Evolutionary conservation across 2,888 invertebrate species (phyloP).

Genomic region (Lapara coniferarum): DNA sequence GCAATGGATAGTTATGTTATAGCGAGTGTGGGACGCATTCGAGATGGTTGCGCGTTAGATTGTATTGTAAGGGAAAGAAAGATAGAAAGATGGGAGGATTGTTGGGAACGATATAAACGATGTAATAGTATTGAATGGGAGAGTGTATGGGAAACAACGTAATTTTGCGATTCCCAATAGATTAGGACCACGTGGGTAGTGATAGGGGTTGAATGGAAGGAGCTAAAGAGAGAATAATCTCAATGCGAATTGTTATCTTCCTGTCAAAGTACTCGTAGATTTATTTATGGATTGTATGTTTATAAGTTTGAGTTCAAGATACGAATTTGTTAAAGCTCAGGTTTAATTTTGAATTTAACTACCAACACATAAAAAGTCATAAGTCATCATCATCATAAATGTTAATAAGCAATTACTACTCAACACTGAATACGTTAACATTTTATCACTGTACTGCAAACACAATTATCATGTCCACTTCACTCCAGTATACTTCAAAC

Average conservation of each 20-base stretch:
- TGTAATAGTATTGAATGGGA: not conserved
- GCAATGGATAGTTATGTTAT: slow-evolving; percentile 70
- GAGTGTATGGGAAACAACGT: too few relatives aligned
- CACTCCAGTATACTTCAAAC: slow-evolving; percentile 33
- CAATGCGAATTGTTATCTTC: too few relatives aligned
- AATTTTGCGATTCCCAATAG: too few relatives aligned
- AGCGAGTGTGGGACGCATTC: slow-evolving; percentile 53
- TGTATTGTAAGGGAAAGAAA: not conserved
- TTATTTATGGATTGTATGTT: too few relatives aligned
- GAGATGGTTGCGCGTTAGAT: slow-evolving; percentile 38
- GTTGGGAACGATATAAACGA: not conserved
- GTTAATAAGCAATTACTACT: not conserved
- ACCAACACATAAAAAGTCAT: not conserved
- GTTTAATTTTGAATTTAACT: not conserved
- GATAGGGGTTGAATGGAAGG: too few relatives aligned
- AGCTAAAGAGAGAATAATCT: too few relatives aligned
- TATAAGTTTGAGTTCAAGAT: too few relatives aligned
- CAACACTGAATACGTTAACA: not conserved
- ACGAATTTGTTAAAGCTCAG: too few relatives aligned
- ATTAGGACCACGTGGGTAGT: too few relatives aligned
- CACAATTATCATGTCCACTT: not conserved
- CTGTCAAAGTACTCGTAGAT: too few relatives aligned
- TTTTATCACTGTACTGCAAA: not conserved
- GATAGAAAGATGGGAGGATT: not conserved
- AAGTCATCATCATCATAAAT: not conserved